phyloP scores from a whole-genome alignment of 1,140 invertebrate species.

The Hypsibius dujardini region DNA sequence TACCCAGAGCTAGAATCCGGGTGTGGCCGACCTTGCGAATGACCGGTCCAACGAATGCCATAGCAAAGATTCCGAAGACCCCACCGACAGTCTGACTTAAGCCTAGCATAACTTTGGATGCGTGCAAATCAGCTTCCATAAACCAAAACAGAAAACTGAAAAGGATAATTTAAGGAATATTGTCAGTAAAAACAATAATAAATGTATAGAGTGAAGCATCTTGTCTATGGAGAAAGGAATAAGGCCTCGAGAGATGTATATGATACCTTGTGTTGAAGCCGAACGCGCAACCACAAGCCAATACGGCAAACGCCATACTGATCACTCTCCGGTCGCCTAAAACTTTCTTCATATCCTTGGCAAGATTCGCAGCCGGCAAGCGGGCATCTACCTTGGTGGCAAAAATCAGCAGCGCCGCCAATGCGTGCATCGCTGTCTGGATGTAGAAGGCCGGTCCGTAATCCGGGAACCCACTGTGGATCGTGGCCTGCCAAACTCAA shows the following conservation, averaged over 20 bases:
- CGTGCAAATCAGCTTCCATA: background rate
- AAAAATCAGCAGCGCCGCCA: background rate
- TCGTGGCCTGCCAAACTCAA: background rate
- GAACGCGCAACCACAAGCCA: background rate
- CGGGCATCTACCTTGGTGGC: background rate
- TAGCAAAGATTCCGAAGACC: background rate
- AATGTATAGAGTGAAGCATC: background rate
- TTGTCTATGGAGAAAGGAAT: background rate
- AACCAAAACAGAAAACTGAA: conserved; percentile 9
- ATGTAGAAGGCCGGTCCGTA: conserved; percentile 1
- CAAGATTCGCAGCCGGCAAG: background rate
- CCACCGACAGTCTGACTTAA: background rate
- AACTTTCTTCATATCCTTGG: background rate
- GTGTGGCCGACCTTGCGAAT: background rate
- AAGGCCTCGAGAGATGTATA: background rate
- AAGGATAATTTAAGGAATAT: background rate
- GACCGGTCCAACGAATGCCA: background rate
- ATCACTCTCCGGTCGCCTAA: background rate
- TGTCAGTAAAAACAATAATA: too few species aligned
- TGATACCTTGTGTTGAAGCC: background rate
- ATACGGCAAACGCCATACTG: background rate
- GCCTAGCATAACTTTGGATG: background rate
- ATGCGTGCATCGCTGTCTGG: background rate
- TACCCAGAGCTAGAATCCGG: background rate
- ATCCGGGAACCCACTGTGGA: background rate